Evolutionary conservation across 1,140 invertebrate species (phyloP).

Genomic region (Trissolcus basalis): DNA sequence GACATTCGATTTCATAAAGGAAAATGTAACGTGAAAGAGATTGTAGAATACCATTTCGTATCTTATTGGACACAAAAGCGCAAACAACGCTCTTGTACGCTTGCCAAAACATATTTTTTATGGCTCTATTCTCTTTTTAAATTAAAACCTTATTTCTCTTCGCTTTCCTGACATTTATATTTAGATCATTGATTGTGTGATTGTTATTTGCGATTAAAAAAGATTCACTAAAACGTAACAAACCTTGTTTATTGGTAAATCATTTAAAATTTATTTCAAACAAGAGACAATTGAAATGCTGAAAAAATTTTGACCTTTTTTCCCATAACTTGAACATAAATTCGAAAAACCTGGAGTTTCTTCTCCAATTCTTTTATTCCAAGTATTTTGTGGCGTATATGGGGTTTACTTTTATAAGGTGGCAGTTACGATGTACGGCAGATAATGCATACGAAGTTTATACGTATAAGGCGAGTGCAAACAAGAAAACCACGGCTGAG

Average conservation of each 20-base stretch:
- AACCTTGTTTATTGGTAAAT: too few species aligned
- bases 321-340: too few species aligned
- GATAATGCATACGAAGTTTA: slow-evolving; percentile 46
- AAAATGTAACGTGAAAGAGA: slow-evolving; percentile 27
- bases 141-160: slow-evolving; percentile 9
- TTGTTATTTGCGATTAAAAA: too few species aligned
- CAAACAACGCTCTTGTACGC: slow-evolving; percentile 43
- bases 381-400: slow-evolving; percentile 14
- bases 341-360: too few species aligned
- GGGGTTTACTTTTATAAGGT: slow-evolving; percentile 33
- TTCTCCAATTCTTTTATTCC: too few species aligned
- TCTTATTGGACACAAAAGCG: slow-evolving; percentile 44
- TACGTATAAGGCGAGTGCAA: slow-evolving; percentile 52
- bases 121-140: slow-evolving; percentile 34
- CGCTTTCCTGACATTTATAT: too few species aligned
- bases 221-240: too few species aligned
- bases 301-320: too few species aligned
- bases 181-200: too few species aligned
- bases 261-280: too few species aligned
- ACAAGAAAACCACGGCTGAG: slow-evolving; percentile 45
- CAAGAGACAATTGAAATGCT: too few species aligned
- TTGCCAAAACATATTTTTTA: slow-evolving; percentile 50
- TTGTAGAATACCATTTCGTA: slow-evolving; percentile 38
- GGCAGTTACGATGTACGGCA: slow-evolving; percentile 31
- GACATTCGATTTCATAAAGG: slow-evolving; percentile 48